Percentiles rank a stretch among this genome's conserved stretches.
Evolutionary conservation across 53 echinoderm and acorn worm genomes (phyloP).

Genomic region (Echinarachnius parma): DNA sequence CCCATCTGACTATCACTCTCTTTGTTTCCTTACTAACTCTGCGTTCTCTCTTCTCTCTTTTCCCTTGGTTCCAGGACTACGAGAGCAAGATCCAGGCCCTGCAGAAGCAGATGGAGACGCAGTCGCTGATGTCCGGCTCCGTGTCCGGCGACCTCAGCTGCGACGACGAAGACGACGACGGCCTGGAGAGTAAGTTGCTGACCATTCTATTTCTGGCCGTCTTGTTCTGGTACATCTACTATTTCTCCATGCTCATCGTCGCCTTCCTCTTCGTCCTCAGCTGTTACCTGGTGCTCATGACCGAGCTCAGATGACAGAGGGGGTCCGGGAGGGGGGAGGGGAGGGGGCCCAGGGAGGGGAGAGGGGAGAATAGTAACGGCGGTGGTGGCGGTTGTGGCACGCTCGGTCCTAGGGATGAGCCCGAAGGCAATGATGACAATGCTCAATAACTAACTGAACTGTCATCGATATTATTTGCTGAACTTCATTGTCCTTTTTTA

Average conservation of each 20-base stretch:
- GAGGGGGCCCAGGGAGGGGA: background rate
- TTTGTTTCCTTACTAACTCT: no score
- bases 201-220: slow-evolving; percentile 94
- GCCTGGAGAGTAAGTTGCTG: slow-evolving; percentile 98
- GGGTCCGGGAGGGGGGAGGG: slow-evolving; percentile 19
- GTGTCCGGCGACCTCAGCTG: slow-evolving; percentile 81
- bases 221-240: slow-evolving; percentile 95
- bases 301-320: slow-evolving; percentile 72
- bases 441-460: no score
- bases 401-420: no score
- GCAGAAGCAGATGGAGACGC: slow-evolving; percentile 89
- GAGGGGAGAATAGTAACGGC: background rate
- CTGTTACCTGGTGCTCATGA: slow-evolving; percentile 80
- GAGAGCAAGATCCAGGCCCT: slow-evolving; percentile 90
- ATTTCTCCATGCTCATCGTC: slow-evolving; percentile 83
- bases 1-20: no score
- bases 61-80: slow-evolving; percentile 57
- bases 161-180: slow-evolving; percentile 80
- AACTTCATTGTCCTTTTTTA: no score
- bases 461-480: no score
- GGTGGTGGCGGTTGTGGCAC: no score
- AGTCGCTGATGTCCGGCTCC: slow-evolving; percentile 70
- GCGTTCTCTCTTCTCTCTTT: no score
- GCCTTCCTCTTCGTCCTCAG: slow-evolving; percentile 86
- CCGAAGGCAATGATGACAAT: no score